These are phyloP conservation scores for Apamea crenata DNA, from an alignment of 2,888 invertebrate genomes.

Conservation along the genomic window DNA sequence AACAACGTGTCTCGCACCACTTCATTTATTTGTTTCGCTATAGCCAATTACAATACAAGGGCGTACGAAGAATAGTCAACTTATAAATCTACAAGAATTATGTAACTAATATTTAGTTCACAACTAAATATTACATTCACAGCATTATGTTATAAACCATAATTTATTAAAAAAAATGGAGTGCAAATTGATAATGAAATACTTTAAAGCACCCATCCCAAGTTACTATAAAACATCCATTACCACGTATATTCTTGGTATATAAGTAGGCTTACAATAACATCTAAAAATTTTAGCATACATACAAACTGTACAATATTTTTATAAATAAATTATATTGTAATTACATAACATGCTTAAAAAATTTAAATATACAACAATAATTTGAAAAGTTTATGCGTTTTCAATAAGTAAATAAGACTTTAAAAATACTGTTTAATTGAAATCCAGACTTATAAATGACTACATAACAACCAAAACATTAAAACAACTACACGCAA, in stretches of 20 bases:
- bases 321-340: conserved; percentile 35
- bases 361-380: conserved; percentile 33
- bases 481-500: conserved; percentile 12
- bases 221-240: conserved; percentile 47
- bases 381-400: conserved; percentile 24
- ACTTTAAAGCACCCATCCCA: conserved; percentile 52
- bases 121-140: conserved; percentile 57
- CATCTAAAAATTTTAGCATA: conserved; percentile 27
- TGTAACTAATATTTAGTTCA: conserved; percentile 48
- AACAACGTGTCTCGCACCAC: conserved; percentile 50
- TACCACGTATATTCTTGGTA: conserved; percentile 49
- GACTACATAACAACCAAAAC: conserved; percentile 11
- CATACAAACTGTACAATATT: conserved; percentile 42
- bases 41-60: conserved; percentile 66
- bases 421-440: conserved; percentile 30
- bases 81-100: conserved; percentile 49
- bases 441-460: conserved; percentile 16
- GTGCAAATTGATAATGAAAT: conserved; percentile 35
- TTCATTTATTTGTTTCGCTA: conserved; percentile 64
- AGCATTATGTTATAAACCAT: conserved; percentile 37
- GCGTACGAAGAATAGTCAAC: conserved; percentile 66
- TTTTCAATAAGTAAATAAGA: conserved; percentile 31
- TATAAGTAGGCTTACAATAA: conserved; percentile 27
- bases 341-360: conserved; percentile 48
- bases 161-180: not conserved